Evolutionary conservation across 2,888 invertebrate genomes (phyloP).

Genomic region (Cheilosia vulpina): DNA sequence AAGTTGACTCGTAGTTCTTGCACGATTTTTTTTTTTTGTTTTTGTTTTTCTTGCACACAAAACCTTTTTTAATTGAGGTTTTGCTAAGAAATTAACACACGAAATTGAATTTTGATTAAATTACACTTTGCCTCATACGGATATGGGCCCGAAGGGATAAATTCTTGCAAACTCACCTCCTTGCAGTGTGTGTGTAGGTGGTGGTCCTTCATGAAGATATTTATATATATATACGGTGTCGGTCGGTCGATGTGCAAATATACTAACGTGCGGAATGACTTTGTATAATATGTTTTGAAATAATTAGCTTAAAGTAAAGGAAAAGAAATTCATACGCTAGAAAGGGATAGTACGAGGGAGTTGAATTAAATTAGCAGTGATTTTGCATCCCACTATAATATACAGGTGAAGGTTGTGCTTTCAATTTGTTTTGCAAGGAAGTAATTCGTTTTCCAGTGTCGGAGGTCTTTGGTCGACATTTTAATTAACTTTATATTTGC

Average conservation of each 20-base stretch:
- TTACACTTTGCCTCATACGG: conserved; percentile 41
- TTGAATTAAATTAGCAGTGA: conserved; percentile 33
- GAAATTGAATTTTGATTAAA: conserved; percentile 72
- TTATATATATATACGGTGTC: too few species aligned
- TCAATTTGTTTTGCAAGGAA: neutral
- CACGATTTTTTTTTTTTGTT: conserved; percentile 44
- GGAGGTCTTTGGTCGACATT: neutral
- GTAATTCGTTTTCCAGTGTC: neutral
- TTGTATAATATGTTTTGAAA: conserved; percentile 5
- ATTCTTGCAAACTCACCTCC: conserved; percentile 16
- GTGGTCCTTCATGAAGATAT: conserved; percentile 7
- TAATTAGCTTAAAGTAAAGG: conserved; percentile 53
- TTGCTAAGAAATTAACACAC: conserved; percentile 60
- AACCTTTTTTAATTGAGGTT: conserved; percentile 71
- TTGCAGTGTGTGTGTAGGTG: neutral
- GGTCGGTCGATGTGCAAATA: neutral
- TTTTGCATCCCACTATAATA: neutral
- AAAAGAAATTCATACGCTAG: conserved; percentile 34
- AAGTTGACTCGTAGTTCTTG: neutral
- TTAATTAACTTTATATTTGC: neutral
- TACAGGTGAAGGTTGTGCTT: neutral
- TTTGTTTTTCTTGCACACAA: conserved; percentile 46
- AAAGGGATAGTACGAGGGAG: conserved; percentile 36
- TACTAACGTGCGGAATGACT: neutral
- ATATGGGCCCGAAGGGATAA: conserved; percentile 15